Percentiles rank a stretch among this genome's conserved stretches.
phyloP scores from a whole-genome alignment of 1,140 invertebrate species.

The Zaprionus tsacasi region DNA sequence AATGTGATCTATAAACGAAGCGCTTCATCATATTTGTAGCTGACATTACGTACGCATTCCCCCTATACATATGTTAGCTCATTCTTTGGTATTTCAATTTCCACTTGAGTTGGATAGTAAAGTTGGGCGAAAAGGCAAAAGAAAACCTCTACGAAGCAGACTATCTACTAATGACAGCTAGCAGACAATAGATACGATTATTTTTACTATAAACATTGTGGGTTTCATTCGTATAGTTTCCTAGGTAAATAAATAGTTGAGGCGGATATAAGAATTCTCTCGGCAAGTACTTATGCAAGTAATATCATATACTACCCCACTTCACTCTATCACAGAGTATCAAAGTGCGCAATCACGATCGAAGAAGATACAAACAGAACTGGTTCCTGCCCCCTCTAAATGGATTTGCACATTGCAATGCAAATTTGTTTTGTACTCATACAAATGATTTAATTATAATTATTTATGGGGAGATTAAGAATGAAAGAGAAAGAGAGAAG shows the following conservation, averaged over 20 bases:
- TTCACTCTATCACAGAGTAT: background rate
- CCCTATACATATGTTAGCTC: background rate
- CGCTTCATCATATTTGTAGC: background rate
- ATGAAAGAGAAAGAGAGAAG: background rate
- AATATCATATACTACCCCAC: background rate
- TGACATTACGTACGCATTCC: background rate
- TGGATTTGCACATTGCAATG: conserved; percentile 26
- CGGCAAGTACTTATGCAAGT: too few relatives aligned
- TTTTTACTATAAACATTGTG: background rate
- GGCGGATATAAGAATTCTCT: too few relatives aligned
- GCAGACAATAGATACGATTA: conserved; percentile 3
- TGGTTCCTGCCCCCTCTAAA: conserved; percentile 13
- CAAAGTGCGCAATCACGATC: background rate
- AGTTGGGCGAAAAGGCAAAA: background rate
- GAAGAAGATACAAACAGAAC: conserved; percentile 13
- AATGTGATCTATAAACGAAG: background rate
- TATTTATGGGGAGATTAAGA: conserved; percentile 27
- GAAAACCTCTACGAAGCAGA: background rate
- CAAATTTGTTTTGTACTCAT: conserved; percentile 26
- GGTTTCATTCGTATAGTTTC: background rate
- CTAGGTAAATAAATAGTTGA: background rate
- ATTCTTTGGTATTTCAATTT: conserved; percentile 7
- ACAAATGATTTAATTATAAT: conserved; percentile 36
- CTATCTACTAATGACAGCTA: conserved; percentile 1
- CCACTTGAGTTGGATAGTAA: conserved; percentile 5